Evolutionary conservation across 2,113 vertebrate genomes (phyloP).

Genomic region (Solea senegalensis): DNA sequence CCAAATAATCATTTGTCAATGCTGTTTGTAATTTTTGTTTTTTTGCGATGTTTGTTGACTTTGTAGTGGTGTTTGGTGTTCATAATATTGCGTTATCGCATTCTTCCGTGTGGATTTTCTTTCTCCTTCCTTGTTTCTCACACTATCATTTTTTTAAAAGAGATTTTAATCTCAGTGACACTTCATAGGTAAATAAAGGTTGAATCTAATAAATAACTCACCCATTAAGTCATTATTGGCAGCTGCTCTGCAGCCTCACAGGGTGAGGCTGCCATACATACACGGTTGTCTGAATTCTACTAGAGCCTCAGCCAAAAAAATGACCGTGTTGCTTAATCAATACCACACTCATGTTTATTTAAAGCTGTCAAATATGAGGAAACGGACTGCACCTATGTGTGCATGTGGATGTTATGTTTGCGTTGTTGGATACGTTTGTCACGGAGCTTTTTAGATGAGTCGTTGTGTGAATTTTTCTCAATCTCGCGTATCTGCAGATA

Average conservation of each 20-base stretch:
- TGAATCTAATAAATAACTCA: slow-evolving; percentile 52
- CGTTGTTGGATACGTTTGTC: not conserved
- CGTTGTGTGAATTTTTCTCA: not conserved
- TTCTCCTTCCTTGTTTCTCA: too few species aligned
- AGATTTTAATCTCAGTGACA: too few species aligned
- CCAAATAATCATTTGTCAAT: too few species aligned
- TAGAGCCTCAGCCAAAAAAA: slow-evolving; percentile 7
- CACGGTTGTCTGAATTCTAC: slow-evolving; percentile 13
- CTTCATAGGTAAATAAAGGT: too few species aligned
- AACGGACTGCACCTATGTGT: slow-evolving; percentile 8
- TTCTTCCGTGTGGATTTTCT: too few species aligned
- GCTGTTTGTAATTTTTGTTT: too few species aligned
- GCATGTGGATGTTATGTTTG: not conserved
- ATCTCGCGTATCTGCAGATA: too few species aligned
- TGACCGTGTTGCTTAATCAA: slow-evolving; percentile 24
- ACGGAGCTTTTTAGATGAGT: not conserved
- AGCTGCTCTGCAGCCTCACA: not conserved
- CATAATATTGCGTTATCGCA: too few species aligned
- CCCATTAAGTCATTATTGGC: slow-evolving; percentile 45
- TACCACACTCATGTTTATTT: slow-evolving; percentile 34
- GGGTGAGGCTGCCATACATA: not conserved
- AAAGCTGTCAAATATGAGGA: slow-evolving; percentile 7
- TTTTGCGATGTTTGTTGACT: too few species aligned
- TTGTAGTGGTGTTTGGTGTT: too few species aligned
- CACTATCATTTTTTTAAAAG: too few species aligned